Evolutionary conservation across 2,797 vertebrate genomes (phyloP).

Genomic region (Gallinago stenura): DNA sequence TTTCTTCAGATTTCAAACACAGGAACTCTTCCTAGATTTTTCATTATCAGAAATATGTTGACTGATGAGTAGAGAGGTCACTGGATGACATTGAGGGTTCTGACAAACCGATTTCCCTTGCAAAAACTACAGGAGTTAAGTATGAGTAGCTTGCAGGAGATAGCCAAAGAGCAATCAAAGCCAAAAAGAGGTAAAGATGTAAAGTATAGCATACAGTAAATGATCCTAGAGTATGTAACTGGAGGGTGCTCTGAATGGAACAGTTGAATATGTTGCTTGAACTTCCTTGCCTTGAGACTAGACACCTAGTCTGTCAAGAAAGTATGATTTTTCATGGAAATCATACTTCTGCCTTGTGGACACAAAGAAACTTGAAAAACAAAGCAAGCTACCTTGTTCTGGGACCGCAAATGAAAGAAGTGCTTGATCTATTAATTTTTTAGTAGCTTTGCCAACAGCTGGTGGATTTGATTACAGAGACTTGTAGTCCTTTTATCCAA

Average conservation of each 20-base stretch:
- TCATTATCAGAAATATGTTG: neutral
- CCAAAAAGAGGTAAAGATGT: neutral
- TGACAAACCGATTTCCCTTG: neutral
- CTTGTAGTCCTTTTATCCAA: neutral
- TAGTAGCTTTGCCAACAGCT: neutral
- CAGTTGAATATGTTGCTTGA: neutral
- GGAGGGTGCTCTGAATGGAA: neutral
- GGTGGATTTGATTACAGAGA: neutral
- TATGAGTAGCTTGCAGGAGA: neutral
- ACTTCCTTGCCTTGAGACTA: neutral
- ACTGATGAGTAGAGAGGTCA: neutral
- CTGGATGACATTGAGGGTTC: rapidly evolving
- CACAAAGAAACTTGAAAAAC: neutral
- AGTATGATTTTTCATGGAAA: neutral
- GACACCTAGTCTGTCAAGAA: neutral
- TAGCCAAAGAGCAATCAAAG: neutral
- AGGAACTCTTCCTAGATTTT: neutral
- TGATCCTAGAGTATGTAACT: neutral
- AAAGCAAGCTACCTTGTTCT: neutral
- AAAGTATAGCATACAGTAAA: neutral
- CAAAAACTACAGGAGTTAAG: neutral
- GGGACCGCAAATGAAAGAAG: neutral
- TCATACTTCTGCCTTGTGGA: neutral
- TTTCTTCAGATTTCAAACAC: neutral
- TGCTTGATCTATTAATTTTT: neutral